Evolutionary conservation across 2,888 invertebrate genomes (phyloP), one percentile per base, ranked within the genome.

Genomic region (Tetranychus piercei): DNA sequence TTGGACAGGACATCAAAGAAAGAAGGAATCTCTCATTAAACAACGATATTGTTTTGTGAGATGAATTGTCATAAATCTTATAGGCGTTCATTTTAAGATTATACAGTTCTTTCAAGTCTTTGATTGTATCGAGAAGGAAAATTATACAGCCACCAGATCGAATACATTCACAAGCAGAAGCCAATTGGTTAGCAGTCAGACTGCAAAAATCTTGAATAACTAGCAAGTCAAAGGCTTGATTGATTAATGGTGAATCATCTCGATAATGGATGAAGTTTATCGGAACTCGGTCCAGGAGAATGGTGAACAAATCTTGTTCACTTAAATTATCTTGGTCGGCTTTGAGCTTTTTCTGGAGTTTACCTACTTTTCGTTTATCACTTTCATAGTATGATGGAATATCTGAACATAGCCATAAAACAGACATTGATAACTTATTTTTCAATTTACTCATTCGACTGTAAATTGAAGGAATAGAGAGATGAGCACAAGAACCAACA

Each of bases 71-170:
- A 82, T 91, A 94, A 79, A 92, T 87, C 78, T 92, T 88, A 85
- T 99, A 99, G 1, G 97, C 95, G 85, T 99, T 99, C 99, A 99
- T 99, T 78, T 89, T 89, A 86, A 99, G 89, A 0, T 96, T 91
- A 82, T 91, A 97, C 6, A 99, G 85, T 82, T 99, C 96, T 81
- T 92, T 89, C 44, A 99, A 84, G 0, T 96, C 96, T 75, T 87
- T 86, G 81, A 99, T 86, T 0, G 90, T 88, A 81, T 90, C 88
- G 18, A 99, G 85, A 9, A 99, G 85, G 77, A 96, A 88, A 18
- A 86, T 80, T 75, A 99, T 87, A 0, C 97, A 85, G n/a, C 93
- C 93, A 74, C 94, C 93, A 34, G 97, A 97, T 84, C 96, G 94
- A 0, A 99, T 94, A 0, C 99, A 99, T 86, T 99, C 99, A 78